phyloP scores from a whole-genome alignment of 2,888 invertebrate genomes.

The Tenthredo mesomela region DNA sequence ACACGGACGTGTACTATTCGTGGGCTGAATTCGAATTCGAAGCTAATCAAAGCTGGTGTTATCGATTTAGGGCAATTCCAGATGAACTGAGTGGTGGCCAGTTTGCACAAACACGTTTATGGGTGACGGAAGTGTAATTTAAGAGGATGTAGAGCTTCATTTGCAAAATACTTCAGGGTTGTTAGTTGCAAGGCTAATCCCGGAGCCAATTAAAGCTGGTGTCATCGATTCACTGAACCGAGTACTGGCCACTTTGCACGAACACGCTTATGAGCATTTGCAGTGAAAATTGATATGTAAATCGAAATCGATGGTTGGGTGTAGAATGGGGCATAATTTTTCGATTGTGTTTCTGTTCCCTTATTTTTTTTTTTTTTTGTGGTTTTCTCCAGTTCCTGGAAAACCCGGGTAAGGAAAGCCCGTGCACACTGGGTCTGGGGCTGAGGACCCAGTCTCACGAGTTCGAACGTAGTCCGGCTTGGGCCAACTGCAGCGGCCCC shows the following conservation, averaged over 20 bases:
- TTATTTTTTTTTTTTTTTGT: neutral
- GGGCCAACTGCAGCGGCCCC: constrained; percentile 44
- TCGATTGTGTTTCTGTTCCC: neutral
- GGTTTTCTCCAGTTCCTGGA: constrained; percentile 21
- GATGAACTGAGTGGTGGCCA: neutral
- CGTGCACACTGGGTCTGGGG: constrained; percentile 7
- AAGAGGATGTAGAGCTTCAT: neutral
- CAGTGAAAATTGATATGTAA: neutral
- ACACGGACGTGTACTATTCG: constrained; percentile 19
- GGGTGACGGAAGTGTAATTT: neutral
- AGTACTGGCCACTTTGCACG: neutral
- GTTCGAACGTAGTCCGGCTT: constrained; percentile 26
- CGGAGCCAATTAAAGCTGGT: neutral
- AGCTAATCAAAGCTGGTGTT: neutral
- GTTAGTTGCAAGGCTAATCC: neutral
- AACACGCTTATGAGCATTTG: neutral
- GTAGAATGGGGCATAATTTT: constrained; percentile 3
- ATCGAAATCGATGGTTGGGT: neutral
- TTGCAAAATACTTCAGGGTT: neutral
- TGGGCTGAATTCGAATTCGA: constrained; percentile 35
- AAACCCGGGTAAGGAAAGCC: constrained; percentile 15
- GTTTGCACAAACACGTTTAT: neutral
- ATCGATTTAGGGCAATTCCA: neutral
- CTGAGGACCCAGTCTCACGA: constrained; percentile 49
- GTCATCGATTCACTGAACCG: neutral